Percentiles rank a stretch among this genome's conserved stretches.
Evolutionary conservation across 92 coral and sea anemone genomes (phyloP).

Genomic region (Meandrina meandrites): DNA sequence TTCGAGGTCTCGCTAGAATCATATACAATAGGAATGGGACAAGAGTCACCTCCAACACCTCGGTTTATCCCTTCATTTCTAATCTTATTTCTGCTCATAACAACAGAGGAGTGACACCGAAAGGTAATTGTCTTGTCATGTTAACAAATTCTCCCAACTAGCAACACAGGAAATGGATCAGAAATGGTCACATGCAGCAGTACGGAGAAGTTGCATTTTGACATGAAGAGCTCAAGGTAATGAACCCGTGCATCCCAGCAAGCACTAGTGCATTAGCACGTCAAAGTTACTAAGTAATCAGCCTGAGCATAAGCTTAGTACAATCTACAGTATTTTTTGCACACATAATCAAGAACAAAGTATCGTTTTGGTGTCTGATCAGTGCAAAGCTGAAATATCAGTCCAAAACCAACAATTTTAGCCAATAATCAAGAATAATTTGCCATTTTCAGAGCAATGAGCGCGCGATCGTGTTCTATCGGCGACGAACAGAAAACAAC

Average conservation of each 20-base stretch:
- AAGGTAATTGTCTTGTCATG: neutral
- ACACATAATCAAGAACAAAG: too few relatives aligned
- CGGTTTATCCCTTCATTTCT: neutral
- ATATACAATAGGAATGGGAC: slow-evolving; percentile 4
- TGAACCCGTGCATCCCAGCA: neutral
- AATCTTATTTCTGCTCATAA: neutral
- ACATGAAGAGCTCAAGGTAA: neutral
- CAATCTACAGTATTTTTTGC: too few relatives aligned
- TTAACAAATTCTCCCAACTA: neutral
- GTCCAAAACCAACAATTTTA: too few relatives aligned
- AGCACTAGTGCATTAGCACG: neutral
- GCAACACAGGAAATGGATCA: neutral
- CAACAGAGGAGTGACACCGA: neutral
- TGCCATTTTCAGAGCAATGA: too few relatives aligned
- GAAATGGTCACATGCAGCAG: too few relatives aligned
- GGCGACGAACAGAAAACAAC: too few relatives aligned
- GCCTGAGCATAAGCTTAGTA: neutral
- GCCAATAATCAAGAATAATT: too few relatives aligned
- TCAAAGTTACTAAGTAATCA: neutral
- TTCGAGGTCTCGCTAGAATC: neutral
- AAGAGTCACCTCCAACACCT: neutral
- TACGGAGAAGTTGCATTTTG: neutral
- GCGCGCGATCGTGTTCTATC: too few relatives aligned
- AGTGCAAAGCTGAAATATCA: too few relatives aligned
- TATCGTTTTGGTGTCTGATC: too few relatives aligned